Evolutionary conservation across 2,888 invertebrate species (phyloP).

Genomic region (Belgica antarctica): DNA sequence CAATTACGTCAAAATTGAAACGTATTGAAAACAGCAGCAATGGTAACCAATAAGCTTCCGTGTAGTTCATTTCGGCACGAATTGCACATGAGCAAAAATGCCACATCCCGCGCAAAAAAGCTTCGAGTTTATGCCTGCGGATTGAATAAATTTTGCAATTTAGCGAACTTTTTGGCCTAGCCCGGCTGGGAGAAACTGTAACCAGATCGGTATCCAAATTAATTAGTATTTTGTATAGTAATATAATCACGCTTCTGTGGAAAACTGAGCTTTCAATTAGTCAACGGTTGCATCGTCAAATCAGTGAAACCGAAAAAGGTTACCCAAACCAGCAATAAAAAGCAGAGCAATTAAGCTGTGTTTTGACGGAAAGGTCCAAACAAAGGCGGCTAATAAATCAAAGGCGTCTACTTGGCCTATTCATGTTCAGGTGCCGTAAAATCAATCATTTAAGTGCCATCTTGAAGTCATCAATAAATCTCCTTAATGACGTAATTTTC

Average conservation of each 20-base stretch:
- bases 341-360: no score
- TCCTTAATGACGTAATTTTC: conserved; percentile 9
- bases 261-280: background rate
- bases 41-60: no score
- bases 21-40: no score
- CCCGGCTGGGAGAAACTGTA: background rate
- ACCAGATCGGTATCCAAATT: background rate
- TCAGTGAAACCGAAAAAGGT: no score
- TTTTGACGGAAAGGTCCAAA: background rate
- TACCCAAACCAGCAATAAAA: no score
- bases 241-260: background rate
- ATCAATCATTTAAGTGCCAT: background rate
- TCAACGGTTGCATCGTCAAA: background rate
- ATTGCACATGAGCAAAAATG: no score
- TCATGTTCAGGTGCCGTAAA: background rate
- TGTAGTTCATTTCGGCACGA: no score
- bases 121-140: background rate
- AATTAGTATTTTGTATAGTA: conserved; percentile 5
- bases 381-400: background rate
- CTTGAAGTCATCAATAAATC: background rate
- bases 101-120: no score
- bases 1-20: no score
- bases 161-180: no score
- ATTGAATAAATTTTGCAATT: background rate
- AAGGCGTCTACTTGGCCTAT: background rate